Conservation (phyloP, 2,113 vertebrate species). For the Dasypus novemcinctus region DNA sequence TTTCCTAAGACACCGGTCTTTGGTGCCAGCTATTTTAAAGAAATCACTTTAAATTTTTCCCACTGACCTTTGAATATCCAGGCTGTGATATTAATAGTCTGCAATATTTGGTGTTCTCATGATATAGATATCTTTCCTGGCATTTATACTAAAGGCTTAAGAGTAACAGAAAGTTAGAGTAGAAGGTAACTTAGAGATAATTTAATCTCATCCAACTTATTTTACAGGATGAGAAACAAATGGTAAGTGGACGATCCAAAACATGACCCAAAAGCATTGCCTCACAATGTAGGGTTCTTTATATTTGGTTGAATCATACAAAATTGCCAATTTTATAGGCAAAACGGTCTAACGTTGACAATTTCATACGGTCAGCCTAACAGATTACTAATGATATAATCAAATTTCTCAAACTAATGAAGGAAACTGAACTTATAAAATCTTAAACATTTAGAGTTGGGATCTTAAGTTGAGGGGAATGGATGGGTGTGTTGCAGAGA, state of each 20-base stretch:
- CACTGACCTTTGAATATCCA: background rate
- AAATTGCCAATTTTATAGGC: background rate
- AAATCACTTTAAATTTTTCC: background rate
- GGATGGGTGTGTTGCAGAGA: background rate
- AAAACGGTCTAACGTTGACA: background rate
- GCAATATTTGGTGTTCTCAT: background rate
- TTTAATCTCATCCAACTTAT: background rate
- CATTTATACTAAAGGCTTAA: constrained; percentile 7
- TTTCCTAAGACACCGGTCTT: background rate
- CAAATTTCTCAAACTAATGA: background rate
- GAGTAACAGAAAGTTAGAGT: background rate
- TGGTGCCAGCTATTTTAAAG: background rate
- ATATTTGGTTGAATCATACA: too few species aligned
- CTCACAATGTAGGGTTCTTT: background rate
- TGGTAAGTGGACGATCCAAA: background rate
- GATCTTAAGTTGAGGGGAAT: background rate
- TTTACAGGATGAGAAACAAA: background rate
- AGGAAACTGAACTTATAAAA: background rate
- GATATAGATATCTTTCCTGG: background rate
- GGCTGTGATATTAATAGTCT: background rate
- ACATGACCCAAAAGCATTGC: background rate
- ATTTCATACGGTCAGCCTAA: background rate
- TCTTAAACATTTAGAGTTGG: background rate
- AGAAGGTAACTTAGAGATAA: background rate
- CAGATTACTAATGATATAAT: background rate